Conservation (phyloP, 1,140 invertebrate species). For the Scaptomyza montana region DNA sequence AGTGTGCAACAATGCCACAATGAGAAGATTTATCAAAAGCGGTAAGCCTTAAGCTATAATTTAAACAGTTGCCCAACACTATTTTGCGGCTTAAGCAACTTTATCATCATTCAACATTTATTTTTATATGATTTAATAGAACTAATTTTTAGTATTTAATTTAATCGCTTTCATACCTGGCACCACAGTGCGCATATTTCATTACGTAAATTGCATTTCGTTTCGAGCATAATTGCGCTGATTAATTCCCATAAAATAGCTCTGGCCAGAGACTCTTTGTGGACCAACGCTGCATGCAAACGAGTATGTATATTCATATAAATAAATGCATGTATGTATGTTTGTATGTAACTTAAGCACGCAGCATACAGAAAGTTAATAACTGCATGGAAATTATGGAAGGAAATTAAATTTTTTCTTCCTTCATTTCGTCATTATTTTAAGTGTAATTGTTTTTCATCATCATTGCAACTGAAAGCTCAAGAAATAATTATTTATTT, state of each 20-base stretch:
- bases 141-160: too few relatives aligned
- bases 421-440: conserved; percentile 37
- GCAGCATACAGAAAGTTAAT: conserved; percentile 62
- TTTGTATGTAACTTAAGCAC: conserved; percentile 29
- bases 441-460: conserved; percentile 66
- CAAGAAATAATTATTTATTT: conserved; percentile 56
- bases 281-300: conserved; percentile 19
- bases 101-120: too few relatives aligned
- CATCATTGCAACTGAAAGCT: conserved; percentile 26
- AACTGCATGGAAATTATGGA: conserved; percentile 45
- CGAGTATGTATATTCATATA: too few relatives aligned
- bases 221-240: conserved; percentile 70
- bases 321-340: conserved; percentile 30
- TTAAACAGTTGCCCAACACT: conserved; percentile 9
- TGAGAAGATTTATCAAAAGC: neutral
- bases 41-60: conserved; percentile 4
- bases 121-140: too few relatives aligned
- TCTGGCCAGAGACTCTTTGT: conserved; percentile 23
- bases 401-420: conserved; percentile 42
- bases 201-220: conserved; percentile 76
- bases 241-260: conserved; percentile 77
- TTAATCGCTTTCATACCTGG: conserved; percentile 17
- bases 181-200: conserved; percentile 43
- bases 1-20: conserved; percentile 7
- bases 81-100: too few relatives aligned